These are phyloP conservation scores for Hymenopus coronatus DNA, from an alignment of 2,888 invertebrate genomes.

Conservation along the genomic window DNA sequence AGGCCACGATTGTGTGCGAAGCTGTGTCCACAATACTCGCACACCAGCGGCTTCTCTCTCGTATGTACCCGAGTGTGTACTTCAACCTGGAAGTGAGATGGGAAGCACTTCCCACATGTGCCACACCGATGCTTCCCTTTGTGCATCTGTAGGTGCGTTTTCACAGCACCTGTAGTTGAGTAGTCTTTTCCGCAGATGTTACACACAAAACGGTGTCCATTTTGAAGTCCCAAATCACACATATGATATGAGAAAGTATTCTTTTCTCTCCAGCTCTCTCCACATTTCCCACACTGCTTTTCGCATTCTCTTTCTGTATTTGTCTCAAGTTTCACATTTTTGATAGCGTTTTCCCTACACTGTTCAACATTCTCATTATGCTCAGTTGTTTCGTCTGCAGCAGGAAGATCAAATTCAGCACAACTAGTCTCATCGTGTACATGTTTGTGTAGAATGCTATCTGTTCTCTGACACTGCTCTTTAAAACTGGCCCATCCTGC, in stretches of 20 bases:
- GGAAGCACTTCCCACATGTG: slow-evolving; percentile 6
- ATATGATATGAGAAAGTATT: not conserved
- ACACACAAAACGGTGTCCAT: not conserved
- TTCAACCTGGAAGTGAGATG: not conserved
- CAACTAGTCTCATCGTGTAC: not conserved
- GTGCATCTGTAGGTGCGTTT: slow-evolving; percentile 4
- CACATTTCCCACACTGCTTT: not conserved
- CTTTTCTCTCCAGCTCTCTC: not conserved
- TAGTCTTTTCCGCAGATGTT: slow-evolving; percentile 11
- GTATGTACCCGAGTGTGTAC: not conserved
- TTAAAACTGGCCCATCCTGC: not conserved
- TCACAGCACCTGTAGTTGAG: slow-evolving; percentile 6
- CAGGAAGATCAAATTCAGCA: not conserved
- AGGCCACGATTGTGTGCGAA: slow-evolving; percentile 2
- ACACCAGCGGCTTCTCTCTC: not conserved
- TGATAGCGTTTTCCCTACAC: not conserved
- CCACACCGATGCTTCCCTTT: not conserved
- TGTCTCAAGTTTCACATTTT: not conserved
- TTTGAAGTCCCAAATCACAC: not conserved
- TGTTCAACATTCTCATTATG: not conserved
- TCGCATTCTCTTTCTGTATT: not conserved
- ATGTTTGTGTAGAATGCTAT: not conserved
- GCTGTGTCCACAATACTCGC: slow-evolving; percentile 1
- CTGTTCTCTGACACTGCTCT: not conserved
- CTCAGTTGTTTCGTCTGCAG: not conserved